phyloP scores from a whole-genome alignment of 2,113 vertebrate species.

The Platichthys stellatus region DNA sequence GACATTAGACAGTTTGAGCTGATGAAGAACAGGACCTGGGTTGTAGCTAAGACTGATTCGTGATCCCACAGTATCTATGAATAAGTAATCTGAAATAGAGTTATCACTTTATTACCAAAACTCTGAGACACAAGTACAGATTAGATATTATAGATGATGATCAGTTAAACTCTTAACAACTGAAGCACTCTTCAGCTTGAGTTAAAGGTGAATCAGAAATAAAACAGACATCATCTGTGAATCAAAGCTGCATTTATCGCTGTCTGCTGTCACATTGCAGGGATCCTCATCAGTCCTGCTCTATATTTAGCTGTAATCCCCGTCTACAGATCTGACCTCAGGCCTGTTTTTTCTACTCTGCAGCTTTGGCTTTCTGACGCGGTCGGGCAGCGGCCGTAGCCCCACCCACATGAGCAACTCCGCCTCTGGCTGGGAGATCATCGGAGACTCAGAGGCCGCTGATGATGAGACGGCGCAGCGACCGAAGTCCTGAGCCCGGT shows the following conservation, averaged over 20 bases:
- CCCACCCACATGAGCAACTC: slow-evolving; percentile 69
- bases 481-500: slow-evolving; percentile 39
- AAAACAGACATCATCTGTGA: slow-evolving; percentile 8
- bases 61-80: background rate
- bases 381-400: slow-evolving; percentile 69
- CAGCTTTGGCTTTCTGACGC: slow-evolving; percentile 92
- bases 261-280: slow-evolving; percentile 17
- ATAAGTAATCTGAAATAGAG: background rate
- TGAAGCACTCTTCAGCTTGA: background rate
- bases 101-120: no score
- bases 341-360: slow-evolving; percentile 42
- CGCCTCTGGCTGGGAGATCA: slow-evolving; percentile 86
- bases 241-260: background rate
- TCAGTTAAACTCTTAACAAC: background rate
- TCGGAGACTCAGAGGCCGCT: slow-evolving; percentile 71
- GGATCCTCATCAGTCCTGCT: slow-evolving; percentile 20
- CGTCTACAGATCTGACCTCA: slow-evolving; percentile 54
- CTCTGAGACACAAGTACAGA: background rate
- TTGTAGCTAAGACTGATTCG: background rate
- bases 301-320: slow-evolving; percentile 76
- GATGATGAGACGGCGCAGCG: slow-evolving; percentile 54
- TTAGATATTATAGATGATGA: background rate
- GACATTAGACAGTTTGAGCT: background rate
- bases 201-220: background rate
- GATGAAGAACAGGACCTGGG: background rate